Evolutionary conservation across 2,888 invertebrate species (phyloP).

Genomic region (Megamerina dolium): DNA sequence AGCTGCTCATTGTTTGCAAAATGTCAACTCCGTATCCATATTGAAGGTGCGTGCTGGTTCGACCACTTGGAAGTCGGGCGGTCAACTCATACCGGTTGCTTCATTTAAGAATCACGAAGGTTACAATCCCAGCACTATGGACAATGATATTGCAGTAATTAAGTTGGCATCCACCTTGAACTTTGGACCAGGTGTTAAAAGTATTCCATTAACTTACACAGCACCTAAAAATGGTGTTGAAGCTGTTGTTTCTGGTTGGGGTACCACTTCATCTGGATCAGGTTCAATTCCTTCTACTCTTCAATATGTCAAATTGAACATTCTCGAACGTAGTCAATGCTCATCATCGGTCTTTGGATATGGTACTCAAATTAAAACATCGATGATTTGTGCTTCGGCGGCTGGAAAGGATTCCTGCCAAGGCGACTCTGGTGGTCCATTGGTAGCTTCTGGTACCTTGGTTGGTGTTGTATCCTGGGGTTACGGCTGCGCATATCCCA

Average conservation of each 20-base stretch:
- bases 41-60: conserved; percentile 54
- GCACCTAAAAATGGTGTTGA: conserved; percentile 23
- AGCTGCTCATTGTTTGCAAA: conserved; percentile 56
- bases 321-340: conserved; percentile 48
- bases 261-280: conserved; percentile 26
- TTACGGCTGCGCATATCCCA: conserved; percentile 25
- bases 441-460: conserved; percentile 15
- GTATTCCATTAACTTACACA: conserved; percentile 44
- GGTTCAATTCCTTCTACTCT: conserved; percentile 20
- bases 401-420: conserved; percentile 25
- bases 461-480: conserved; percentile 36
- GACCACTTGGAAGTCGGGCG: conserved; percentile 41
- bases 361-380: conserved; percentile 14
- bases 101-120: conserved; percentile 29
- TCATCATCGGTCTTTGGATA: conserved; percentile 42
- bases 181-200: conserved; percentile 41
- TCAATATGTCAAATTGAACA: conserved; percentile 47
- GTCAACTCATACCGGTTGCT: conserved; percentile 21
- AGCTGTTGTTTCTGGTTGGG: conserved; percentile 45
- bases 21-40: conserved; percentile 20
- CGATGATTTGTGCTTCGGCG: conserved; percentile 30
- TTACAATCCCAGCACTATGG: conserved; percentile 49
- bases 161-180: conserved; percentile 49
- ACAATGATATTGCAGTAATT: conserved; percentile 56
- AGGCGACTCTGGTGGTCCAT: conserved; percentile 33